Evolutionary conservation across 1,140 invertebrate genomes (phyloP), one percentile per base, ranked within the genome.

Genomic region (Colletes gigas): DNA sequence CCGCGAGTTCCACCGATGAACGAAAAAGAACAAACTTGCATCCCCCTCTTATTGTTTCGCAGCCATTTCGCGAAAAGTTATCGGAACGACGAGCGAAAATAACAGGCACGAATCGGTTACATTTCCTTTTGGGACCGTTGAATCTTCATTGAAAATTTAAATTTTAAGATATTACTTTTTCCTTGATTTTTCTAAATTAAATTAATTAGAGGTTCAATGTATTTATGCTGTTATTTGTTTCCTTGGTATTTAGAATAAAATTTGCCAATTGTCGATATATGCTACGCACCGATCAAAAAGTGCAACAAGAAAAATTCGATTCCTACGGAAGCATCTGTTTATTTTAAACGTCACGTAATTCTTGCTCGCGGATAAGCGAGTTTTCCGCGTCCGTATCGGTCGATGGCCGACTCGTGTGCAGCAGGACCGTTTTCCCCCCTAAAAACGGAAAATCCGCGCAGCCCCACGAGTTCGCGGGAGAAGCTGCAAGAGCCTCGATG

Each of bases 401-500:
- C 12, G 9, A 47, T 44, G 59, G 14, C 70, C 75, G 44, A 50
- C n/a, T 30, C 52, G 59, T 60, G 77, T 79, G 70, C 60, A 30
- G 7, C 19, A 3, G 7, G 62, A 80, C 47, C 71, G 62, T 62
- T 68, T 75, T 44, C 65, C 72, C 72, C 7, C 44, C 44, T 17
- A 30, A 68, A 80, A 80, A 80, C 71, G 71, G 71, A 57, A 74
- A 75, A 80, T 80, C 72, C 60, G 62, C 71, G 63, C 30, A 39
- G 63, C 68, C 54, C 44, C 41, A n/a, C 17, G 69, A 63, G 69
- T 21, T 57, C 19, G 47, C 62, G 71, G 41, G 30, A 21, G 63
- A 65, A 59, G 47, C 65, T 44, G 30, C 62, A 80, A 75, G 63
- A 60, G 72, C 55, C 63, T 52, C n/a, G 47, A 80, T 75, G 71